Conservation (phyloP, 2,797 vertebrate genomes). For the Aeoliscus strigatus region DNA sequence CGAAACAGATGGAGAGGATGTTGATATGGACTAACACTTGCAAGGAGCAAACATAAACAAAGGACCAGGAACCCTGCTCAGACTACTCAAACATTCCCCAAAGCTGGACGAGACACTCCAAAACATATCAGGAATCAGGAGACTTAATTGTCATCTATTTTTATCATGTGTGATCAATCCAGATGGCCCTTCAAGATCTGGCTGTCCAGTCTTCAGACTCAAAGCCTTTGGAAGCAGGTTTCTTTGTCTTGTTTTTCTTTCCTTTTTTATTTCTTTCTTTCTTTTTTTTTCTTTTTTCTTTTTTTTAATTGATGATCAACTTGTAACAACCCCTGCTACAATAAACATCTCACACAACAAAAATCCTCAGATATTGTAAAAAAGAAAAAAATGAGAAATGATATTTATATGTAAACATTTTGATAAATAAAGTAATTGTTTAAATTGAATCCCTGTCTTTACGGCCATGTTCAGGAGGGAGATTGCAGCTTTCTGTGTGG, state of each 20-base stretch:
- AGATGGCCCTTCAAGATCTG: conserved; percentile 66
- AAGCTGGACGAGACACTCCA: conserved; percentile 70
- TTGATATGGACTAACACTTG: conserved; percentile 83
- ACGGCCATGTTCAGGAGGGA: not conserved
- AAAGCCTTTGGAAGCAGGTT: conserved; percentile 50
- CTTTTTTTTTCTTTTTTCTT: conserved; percentile 19
- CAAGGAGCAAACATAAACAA: conserved; percentile 61
- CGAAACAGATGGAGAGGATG: conserved; percentile 80
- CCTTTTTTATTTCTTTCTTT: conserved; percentile 23
- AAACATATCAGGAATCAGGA: conserved; percentile 75
- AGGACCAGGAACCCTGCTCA: conserved; percentile 54
- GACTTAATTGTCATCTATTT: conserved; percentile 63
- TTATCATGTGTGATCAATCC: conserved; percentile 72
- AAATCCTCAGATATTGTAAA: conserved; percentile 86
- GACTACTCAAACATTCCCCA: conserved; percentile 74
- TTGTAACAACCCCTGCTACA: conserved; percentile 45
- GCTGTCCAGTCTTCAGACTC: conserved; percentile 49
- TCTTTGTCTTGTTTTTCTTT: conserved; percentile 16
- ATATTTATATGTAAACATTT: conserved; percentile 99
- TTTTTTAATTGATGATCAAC: conserved; percentile 51
- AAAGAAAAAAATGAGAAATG: conserved; percentile 75
- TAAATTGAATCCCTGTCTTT: conserved; percentile 66
- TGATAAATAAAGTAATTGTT: conserved; percentile 97
- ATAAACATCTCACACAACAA: conserved; percentile 67
- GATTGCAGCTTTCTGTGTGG: conserved; percentile 13